phyloP scores from a whole-genome alignment of 30 jellyfish, hydroid and myxozoan species.

The Chrysaora quinquecirrha region DNA sequence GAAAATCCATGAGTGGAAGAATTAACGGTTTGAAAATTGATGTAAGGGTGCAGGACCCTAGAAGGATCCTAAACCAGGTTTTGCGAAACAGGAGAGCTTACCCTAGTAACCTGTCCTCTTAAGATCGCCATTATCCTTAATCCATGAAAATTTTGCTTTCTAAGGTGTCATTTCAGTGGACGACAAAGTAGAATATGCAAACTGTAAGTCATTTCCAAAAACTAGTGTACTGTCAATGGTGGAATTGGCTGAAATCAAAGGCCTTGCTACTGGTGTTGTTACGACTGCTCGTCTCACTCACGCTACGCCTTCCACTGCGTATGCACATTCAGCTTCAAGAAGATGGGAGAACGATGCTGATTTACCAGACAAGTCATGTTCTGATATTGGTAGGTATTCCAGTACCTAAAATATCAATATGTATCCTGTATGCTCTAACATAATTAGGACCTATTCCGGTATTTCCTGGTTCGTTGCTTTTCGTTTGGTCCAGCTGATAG shows the following conservation, averaged over 20 bases:
- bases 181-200: conserved; percentile 65
- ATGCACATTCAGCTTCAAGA: conserved; percentile 84
- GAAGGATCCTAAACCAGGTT: too few species aligned
- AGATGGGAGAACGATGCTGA: conserved; percentile 80
- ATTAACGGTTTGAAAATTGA: too few species aligned
- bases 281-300: conserved; percentile 96
- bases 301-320: conserved; percentile 95
- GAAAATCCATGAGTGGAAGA: too few species aligned
- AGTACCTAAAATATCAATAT: too few species aligned
- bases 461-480: too few species aligned
- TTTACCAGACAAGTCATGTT: conserved; percentile 52
- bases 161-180: conserved; percentile 85
- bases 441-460: too few species aligned
- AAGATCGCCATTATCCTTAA: too few species aligned
- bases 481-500: too few species aligned
- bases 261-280: conserved; percentile 92
- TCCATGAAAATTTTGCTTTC: neutral
- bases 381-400: conserved; percentile 84
- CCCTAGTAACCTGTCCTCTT: too few species aligned
- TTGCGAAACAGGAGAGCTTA: too few species aligned
- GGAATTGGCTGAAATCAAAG: conserved; percentile 83
- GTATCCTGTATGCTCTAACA: too few species aligned
- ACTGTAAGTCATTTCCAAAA: conserved; percentile 35
- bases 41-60: too few species aligned
- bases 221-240: conserved; percentile 77